phyloP scores from a whole-genome alignment of 2,888 invertebrate species.

The Cataglyphis altisquamis region DNA sequence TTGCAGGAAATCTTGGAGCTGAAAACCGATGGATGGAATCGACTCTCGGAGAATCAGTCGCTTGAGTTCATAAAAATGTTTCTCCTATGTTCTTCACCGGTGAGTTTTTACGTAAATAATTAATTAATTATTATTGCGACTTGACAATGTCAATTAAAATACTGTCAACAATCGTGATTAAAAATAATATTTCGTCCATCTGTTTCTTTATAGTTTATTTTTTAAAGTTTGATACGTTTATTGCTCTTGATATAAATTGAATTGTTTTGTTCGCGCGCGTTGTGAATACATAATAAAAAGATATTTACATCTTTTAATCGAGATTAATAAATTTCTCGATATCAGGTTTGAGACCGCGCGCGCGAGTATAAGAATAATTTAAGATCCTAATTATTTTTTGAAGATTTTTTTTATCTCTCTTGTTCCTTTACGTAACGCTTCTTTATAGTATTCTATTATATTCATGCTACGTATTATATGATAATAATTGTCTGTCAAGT shows the following conservation, averaged over 20 bases:
- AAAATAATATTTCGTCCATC: neutral
- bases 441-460: neutral
- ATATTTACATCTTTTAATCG: neutral
- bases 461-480: neutral
- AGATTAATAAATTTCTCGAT: neutral
- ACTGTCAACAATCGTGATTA: neutral
- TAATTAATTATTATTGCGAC: neutral
- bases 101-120: conserved; percentile 17
- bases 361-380: neutral
- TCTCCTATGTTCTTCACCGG: neutral
- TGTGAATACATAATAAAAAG: neutral
- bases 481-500: conserved; percentile 39
- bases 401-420: neutral
- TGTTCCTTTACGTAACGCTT: neutral
- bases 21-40: conserved; percentile 36
- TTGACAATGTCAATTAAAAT: neutral
- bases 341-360: neutral
- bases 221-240: neutral
- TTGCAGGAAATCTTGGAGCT: conserved; percentile 63
- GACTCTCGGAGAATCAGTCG: conserved; percentile 29
- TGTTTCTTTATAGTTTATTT: neutral
- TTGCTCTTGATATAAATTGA: neutral
- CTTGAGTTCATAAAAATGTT: neutral
- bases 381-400: neutral
- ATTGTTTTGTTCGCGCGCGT: neutral